phyloP scores from a whole-genome alignment of 2,113 vertebrate genomes.

The Progne subis region DNA sequence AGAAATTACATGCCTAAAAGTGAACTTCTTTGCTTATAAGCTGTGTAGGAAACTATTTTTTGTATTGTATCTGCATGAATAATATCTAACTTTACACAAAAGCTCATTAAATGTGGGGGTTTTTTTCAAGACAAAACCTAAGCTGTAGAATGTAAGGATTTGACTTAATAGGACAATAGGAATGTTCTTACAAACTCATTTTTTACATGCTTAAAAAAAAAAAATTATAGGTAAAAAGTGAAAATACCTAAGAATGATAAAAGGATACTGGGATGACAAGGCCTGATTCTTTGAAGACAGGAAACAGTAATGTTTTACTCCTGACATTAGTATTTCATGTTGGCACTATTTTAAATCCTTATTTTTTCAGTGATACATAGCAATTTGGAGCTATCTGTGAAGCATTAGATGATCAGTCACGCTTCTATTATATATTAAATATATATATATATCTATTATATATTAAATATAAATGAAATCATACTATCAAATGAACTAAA shows the following conservation, averaged over 20 bases:
- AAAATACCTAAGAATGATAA: neutral
- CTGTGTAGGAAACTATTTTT: slow-evolving; percentile 22
- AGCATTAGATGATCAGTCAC: neutral
- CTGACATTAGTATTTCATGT: neutral
- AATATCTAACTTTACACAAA: slow-evolving; percentile 31
- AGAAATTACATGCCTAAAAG: slow-evolving; percentile 41
- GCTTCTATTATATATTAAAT: neutral
- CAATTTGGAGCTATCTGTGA: neutral
- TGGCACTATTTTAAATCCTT: neutral
- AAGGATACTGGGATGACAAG: neutral
- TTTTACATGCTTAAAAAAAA: neutral
- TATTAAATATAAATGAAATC: slow-evolving; percentile 16
- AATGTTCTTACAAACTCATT: neutral
- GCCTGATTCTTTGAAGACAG: neutral
- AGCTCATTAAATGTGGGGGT: neutral
- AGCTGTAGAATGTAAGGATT: slow-evolving; percentile 5
- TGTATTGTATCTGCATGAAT: slow-evolving; percentile 36
- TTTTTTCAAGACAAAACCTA: neutral
- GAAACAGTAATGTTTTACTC: neutral
- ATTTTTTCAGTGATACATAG: neutral
- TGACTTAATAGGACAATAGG: slow-evolving; percentile 1
- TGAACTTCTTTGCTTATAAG: slow-evolving; percentile 22
- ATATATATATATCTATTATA: no score
- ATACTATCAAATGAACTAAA: neutral
- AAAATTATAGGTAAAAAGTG: neutral